Conservation (phyloP, 2,113 vertebrate genomes). For the Percopsis transmontana region DNA sequence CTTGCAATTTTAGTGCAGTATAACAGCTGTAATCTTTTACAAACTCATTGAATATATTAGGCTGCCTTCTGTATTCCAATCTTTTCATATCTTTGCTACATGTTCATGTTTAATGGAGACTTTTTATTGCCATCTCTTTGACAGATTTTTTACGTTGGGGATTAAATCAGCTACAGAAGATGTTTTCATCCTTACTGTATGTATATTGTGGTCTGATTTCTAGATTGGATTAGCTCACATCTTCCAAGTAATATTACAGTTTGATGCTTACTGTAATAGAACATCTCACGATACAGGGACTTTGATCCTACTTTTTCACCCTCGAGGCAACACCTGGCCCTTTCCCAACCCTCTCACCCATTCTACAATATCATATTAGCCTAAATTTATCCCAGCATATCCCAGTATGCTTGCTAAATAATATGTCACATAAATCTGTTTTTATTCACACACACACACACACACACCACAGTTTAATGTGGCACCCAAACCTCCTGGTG, state of each 20-base stretch:
- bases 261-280: neutral
- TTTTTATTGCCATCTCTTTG: no score
- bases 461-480: conserved; percentile 51
- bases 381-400: conserved; percentile 44
- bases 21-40: no score
- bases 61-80: no score
- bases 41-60: no score
- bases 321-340: conserved; percentile 46
- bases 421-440: conserved; percentile 65
- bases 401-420: conserved; percentile 52
- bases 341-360: conserved; percentile 44
- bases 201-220: no score
- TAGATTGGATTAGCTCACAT: no score
- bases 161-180: no score
- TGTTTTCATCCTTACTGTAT: no score
- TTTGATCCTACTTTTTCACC: conserved; percentile 37
- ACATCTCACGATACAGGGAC: conserved; percentile 2
- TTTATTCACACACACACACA: conserved; percentile 24
- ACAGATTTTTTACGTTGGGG: no score
- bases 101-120: no score
- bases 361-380: conserved; percentile 55
- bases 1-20: no score
- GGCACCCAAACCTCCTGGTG: conserved; percentile 56
- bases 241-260: neutral
- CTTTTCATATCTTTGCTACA: no score